phyloP scores from a whole-genome alignment of 1,140 invertebrate genomes.

The Drosophila ironensis region DNA sequence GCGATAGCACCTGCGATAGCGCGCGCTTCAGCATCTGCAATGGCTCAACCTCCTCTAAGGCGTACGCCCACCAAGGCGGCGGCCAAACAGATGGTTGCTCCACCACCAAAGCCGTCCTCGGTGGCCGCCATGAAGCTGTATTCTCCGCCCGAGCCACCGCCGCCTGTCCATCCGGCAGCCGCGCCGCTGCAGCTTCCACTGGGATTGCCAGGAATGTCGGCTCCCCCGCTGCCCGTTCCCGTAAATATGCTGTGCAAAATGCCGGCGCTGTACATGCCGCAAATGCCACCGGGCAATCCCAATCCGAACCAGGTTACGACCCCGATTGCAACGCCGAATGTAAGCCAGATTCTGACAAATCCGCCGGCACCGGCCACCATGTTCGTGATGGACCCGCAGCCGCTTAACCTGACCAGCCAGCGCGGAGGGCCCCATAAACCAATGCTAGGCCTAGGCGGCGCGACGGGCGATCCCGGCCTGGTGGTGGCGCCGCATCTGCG shows the following conservation, averaged over 20 bases:
- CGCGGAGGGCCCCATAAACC: constrained; percentile 15
- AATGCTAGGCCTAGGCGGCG: neutral
- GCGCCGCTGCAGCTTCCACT: constrained; percentile 3
- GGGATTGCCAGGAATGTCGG: constrained; percentile 7
- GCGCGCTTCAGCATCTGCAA: neutral
- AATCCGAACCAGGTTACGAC: neutral
- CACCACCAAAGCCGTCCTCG: constrained; percentile 6
- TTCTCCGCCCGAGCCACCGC: constrained; percentile 8
- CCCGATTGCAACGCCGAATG: too few relatives aligned
- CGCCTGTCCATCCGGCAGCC: neutral
- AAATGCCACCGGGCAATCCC: constrained; percentile 7
- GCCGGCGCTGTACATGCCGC: constrained; percentile 53
- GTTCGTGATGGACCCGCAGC: constrained; percentile 50
- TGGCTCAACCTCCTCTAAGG: neutral
- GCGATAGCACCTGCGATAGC: too few relatives aligned
- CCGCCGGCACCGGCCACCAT: neutral
- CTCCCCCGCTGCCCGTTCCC: neutral
- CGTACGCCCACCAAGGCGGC: constrained; percentile 65
- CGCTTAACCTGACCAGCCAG: constrained; percentile 66
- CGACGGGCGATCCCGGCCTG: constrained; percentile 14
- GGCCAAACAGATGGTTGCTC: constrained; percentile 49
- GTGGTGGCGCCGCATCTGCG: constrained; percentile 33
- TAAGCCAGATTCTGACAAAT: neutral
- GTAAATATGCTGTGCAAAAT: constrained; percentile 54
- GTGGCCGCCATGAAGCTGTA: constrained; percentile 35